phyloP scores from a whole-genome alignment of 2,888 invertebrate species.

The Ichneumoninae sp. region DNA sequence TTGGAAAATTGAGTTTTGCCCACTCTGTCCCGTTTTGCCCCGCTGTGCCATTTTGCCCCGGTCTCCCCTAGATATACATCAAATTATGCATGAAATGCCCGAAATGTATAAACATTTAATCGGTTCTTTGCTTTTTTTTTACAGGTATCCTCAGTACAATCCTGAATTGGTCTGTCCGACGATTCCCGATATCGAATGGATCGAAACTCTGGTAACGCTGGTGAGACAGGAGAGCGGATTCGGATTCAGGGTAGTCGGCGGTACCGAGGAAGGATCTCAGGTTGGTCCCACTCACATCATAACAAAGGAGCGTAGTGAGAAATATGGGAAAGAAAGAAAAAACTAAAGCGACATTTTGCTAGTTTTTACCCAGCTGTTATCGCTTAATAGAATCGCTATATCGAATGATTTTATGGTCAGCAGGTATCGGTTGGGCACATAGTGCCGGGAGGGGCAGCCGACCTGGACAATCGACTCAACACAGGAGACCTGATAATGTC shows the following conservation, averaged over 20 bases:
- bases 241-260: constrained; percentile 99
- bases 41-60: no score
- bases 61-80: background rate
- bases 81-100: background rate
- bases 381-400: constrained; percentile 28
- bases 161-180: constrained; percentile 82
- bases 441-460: constrained; percentile 97
- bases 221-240: constrained; percentile 97
- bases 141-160: constrained; percentile 81
- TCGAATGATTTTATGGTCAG: constrained; percentile 75
- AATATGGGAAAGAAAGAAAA: background rate
- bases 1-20: no score
- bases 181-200: constrained; percentile 84
- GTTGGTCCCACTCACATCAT: constrained; percentile 83
- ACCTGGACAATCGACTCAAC: constrained; percentile 94
- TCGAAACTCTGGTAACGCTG: constrained; percentile 92
- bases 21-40: no score
- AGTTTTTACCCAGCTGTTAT: background rate
- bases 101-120: background rate
- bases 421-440: constrained; percentile 98
- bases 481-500: constrained; percentile 97
- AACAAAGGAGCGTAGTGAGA: constrained; percentile 4
- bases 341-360: background rate
- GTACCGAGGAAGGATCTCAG: constrained; percentile 98
- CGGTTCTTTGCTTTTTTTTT: constrained; percentile 33